Base-by-base conservation (phyloP, 2,113 vertebrate species). In the Zosterops pallidus region DNA sequence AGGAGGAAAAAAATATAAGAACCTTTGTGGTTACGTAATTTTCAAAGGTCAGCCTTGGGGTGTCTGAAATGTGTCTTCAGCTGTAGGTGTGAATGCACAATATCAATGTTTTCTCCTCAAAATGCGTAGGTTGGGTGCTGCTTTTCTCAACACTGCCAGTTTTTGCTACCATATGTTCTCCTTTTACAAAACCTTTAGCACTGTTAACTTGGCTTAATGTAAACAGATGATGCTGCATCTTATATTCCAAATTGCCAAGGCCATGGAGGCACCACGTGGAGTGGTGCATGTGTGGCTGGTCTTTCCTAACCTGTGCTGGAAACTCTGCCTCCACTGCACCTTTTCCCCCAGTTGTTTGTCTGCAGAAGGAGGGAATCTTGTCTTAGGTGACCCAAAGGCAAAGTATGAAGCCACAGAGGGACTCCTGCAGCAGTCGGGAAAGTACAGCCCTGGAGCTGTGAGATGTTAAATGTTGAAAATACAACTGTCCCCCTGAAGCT, bases 141-240 rank as follows among this genome's bases (percentile, higher is more conserved):
- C 74, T 96, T 92, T 86, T 80, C 92, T 72, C 56, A 1, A 89
- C 63, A 11, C 63, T 60, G 89, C 91, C 83, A 71, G 56, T 96
- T 96, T 96, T 63, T 88, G 75, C 75, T 94, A 23, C 92, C 96
- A 87, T 93, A 94, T 96, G 92, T 94, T 95, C 90, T 92, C 35
- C 82, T 91, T 94, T 77, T 91, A 91, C 92, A 84, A 68, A 95
- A 86, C 94, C 92, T 95, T 94, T 89, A 88, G 85, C 87, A 64
- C 90, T 63, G 82, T 74, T 94, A 86, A 39, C 62, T 85, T 92
- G 60, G 56, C 60, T 86, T 68, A 20, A 83, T 86, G 92, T 96
- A 96, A 96, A 95, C 92, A 95, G 74, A 92, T 55, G 91, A 87
- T 83, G 63, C 52, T 74, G 63, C 12, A 0, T 85, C 63, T 87